Evolutionary conservation across 2,888 invertebrate species (phyloP).

Genomic region (Aleiodes testaceus): DNA sequence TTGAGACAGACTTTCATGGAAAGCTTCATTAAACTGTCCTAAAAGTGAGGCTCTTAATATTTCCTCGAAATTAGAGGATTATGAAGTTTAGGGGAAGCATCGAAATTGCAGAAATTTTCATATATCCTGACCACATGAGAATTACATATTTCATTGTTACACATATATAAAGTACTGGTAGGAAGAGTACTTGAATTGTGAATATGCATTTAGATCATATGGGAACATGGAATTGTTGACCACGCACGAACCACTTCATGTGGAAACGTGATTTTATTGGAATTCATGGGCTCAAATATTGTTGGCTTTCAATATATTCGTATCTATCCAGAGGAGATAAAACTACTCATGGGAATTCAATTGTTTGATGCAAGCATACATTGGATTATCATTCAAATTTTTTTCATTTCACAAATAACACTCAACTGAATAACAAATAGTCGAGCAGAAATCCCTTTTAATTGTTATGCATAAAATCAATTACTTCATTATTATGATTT

Average conservation of each 20-base stretch:
- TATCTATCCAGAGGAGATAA: slow-evolving; percentile 13
- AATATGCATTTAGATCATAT: slow-evolving; percentile 27
- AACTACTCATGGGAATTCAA: slow-evolving; percentile 25
- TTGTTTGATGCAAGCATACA: slow-evolving; percentile 24
- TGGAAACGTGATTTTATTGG: slow-evolving; percentile 44
- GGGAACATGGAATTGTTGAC: slow-evolving; percentile 39
- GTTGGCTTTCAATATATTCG: slow-evolving; percentile 40
- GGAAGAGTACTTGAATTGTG: not conserved
- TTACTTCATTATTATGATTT: slow-evolving; percentile 6
- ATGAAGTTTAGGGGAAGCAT: too few relatives aligned
- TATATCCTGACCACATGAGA: too few relatives aligned
- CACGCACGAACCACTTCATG: slow-evolving; percentile 22
- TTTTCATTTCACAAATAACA: not conserved
- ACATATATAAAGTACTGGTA: not conserved
- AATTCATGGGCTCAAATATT: slow-evolving; percentile 44
- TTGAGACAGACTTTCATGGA: too few relatives aligned
- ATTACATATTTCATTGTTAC: not conserved
- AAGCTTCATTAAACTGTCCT: too few relatives aligned
- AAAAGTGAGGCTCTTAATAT: too few relatives aligned
- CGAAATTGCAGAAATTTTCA: too few relatives aligned
- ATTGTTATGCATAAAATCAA: slow-evolving; percentile 17
- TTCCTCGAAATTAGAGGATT: too few relatives aligned
- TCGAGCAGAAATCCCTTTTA: slow-evolving; percentile 1
- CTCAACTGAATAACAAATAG: slow-evolving; percentile 1
- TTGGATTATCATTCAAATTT: slow-evolving; percentile 23